A percentile compares a stretch with the other conserved stretches of the same genome.
Conservation (phyloP, 2,113 vertebrate species). For the Taxidea taxus region DNA sequence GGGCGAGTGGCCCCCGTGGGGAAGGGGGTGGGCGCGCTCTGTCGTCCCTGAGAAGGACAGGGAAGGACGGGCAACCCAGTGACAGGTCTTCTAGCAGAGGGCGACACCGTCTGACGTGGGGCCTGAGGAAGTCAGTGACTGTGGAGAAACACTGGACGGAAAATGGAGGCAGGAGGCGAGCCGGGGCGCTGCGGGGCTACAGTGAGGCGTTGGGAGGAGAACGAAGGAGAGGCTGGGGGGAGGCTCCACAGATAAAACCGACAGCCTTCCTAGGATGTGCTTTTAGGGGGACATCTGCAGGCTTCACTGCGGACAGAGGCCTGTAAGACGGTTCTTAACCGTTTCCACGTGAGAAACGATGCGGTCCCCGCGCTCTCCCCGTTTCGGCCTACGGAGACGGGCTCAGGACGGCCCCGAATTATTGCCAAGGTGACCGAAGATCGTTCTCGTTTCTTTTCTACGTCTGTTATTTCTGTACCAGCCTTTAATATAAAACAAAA, state of each 20-base stretch:
- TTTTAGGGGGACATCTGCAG: background rate
- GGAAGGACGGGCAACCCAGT: background rate
- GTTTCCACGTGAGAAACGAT: background rate
- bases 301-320: background rate
- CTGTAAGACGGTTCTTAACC: background rate
- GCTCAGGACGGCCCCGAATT: background rate
- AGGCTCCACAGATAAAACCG: too few species aligned
- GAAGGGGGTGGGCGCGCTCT: background rate
- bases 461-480: background rate
- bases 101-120: background rate
- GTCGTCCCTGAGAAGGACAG: too few species aligned
- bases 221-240: too few species aligned
- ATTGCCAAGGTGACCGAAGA: background rate
- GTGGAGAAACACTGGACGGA: background rate
- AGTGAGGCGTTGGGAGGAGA: background rate
- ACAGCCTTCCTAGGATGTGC: background rate
- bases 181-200: too few species aligned
- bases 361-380: accelerated
- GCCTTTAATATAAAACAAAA: background rate
- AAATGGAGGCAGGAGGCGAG: background rate
- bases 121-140: background rate
- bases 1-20: too few species aligned
- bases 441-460: background rate
- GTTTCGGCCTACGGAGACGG: background rate
- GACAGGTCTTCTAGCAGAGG: background rate